These are phyloP conservation scores for Scomber scombrus DNA, from an alignment of 2,113 vertebrate species.

Conservation along the genomic window DNA sequence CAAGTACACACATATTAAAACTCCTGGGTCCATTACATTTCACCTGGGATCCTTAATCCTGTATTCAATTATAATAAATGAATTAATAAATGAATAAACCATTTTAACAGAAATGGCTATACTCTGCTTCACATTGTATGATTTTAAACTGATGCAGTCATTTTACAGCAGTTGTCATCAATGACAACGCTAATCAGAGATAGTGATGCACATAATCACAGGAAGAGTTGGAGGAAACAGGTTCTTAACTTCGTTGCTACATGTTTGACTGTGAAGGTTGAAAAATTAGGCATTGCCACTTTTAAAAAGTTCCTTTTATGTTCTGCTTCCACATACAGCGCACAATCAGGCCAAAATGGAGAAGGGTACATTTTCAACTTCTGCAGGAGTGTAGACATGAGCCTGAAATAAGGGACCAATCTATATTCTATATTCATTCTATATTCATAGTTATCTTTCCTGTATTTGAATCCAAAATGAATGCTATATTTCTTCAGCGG, in stretches of 20 bases:
- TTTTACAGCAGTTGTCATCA: neutral
- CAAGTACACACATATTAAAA: no score
- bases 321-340: neutral
- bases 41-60: no score
- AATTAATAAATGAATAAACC: no score
- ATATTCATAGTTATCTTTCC: neutral
- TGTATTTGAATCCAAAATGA: constrained; percentile 41
- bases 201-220: neutral
- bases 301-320: neutral
- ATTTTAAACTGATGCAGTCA: neutral
- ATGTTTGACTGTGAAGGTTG: neutral
- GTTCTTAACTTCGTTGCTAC: neutral
- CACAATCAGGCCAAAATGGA: neutral
- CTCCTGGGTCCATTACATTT: no score
- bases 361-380: neutral
- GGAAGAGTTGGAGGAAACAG: neutral
- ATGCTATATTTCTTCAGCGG: constrained; percentile 35
- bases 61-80: no score
- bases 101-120: no score
- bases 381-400: neutral
- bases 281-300: neutral
- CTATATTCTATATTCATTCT: neutral
- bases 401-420: constrained; percentile 6
- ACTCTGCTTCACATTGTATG: no score
- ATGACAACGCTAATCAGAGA: neutral